Evolutionary conservation across 2,888 invertebrate genomes (phyloP).

Genomic region (Eucera pruinosa): DNA sequence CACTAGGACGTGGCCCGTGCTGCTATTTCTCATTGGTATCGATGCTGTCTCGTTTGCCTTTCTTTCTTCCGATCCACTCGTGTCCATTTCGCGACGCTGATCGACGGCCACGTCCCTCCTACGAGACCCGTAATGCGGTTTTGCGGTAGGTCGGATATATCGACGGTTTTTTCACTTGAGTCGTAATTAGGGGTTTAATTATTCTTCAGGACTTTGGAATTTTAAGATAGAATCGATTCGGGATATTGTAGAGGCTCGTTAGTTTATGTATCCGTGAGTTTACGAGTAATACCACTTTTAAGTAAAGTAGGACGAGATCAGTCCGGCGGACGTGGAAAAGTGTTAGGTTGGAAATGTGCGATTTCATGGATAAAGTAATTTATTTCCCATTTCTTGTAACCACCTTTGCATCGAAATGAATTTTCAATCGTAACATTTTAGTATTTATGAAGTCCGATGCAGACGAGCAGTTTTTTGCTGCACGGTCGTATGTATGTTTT

Average conservation of each 20-base stretch:
- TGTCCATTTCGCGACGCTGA: conserved; percentile 32
- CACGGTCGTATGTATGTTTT: too few relatives aligned
- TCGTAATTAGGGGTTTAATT: not conserved
- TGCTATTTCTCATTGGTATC: conserved; percentile 59
- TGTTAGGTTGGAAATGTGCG: too few relatives aligned
- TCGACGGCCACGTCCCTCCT: conserved; percentile 33
- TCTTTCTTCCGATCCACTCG: conserved; percentile 19
- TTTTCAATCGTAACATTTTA: too few relatives aligned
- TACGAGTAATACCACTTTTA: too few relatives aligned
- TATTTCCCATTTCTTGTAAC: too few relatives aligned
- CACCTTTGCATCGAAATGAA: too few relatives aligned
- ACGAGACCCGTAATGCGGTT: conserved; percentile 26
- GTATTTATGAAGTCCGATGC: too few relatives aligned
- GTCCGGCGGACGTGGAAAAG: not conserved
- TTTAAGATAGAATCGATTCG: too few relatives aligned
- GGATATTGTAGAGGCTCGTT: too few relatives aligned
- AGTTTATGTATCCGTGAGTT: too few relatives aligned
- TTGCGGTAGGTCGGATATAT: conserved; percentile 33
- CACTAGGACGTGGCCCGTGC: conserved; percentile 38
- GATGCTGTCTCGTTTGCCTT: conserved; percentile 48
- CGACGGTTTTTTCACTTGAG: not conserved
- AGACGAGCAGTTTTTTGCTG: too few relatives aligned
- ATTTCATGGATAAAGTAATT: too few relatives aligned
- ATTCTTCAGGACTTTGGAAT: not conserved
- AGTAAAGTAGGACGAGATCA: not conserved